These are phyloP conservation scores for Noctua pronuba DNA, from an alignment of 2,888 invertebrate genomes.

Conservation along the genomic window DNA sequence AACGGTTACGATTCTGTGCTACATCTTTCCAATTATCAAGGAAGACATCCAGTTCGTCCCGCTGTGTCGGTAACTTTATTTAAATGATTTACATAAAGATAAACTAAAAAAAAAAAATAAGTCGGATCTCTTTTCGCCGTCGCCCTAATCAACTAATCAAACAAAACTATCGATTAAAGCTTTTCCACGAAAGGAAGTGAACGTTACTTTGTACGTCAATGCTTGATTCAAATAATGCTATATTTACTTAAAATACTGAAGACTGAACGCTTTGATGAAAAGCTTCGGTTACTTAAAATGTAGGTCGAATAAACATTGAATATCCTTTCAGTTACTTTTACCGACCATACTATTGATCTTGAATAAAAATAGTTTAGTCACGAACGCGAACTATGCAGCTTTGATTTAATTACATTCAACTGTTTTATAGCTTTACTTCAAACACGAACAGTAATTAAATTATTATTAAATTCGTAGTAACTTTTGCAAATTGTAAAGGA, in stretches of 20 bases:
- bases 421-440: slow-evolving; percentile 33
- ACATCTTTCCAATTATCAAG: too few relatives aligned
- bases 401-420: slow-evolving; percentile 14
- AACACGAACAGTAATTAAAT: slow-evolving; percentile 38
- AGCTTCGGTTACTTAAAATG: slow-evolving; percentile 64
- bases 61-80: background rate
- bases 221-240: slow-evolving; percentile 68
- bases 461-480: slow-evolving; percentile 27
- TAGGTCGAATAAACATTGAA: slow-evolving; percentile 65
- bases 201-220: slow-evolving; percentile 71
- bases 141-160: slow-evolving; percentile 47
- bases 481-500: slow-evolving; percentile 23
- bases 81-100: too few relatives aligned
- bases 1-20: too few relatives aligned
- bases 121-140: background rate
- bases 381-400: slow-evolving; percentile 36
- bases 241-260: slow-evolving; percentile 66
- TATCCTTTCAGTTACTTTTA: slow-evolving; percentile 57
- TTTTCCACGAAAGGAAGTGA: slow-evolving; percentile 70
- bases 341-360: slow-evolving; percentile 49
- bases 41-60: too few relatives aligned
- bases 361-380: slow-evolving; percentile 48
- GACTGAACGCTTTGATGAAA: slow-evolving; percentile 66
- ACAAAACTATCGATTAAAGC: slow-evolving; percentile 49
- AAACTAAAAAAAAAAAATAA: too few relatives aligned